Conservation (phyloP, 2,797 vertebrate genomes). For the Hozukius guyotensis region DNA sequence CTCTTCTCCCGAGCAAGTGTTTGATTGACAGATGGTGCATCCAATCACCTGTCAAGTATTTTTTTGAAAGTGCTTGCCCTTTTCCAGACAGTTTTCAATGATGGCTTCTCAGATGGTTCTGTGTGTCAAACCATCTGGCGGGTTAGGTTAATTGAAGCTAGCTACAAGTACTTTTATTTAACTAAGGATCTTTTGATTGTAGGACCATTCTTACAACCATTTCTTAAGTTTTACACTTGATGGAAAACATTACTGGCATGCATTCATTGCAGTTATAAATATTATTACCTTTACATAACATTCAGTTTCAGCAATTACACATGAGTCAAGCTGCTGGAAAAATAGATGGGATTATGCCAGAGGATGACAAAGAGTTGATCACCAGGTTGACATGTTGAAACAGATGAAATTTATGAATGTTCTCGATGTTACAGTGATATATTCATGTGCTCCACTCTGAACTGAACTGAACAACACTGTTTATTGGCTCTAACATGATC, state of each 20-base stretch:
- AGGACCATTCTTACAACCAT: background rate
- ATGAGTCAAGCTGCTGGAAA: constrained; percentile 9
- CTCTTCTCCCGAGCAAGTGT: too few species aligned
- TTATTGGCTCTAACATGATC: constrained; percentile 42
- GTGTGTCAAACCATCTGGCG: too few species aligned
- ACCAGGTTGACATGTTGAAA: constrained; percentile 23
- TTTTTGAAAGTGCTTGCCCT: too few species aligned
- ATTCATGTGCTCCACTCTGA: background rate
- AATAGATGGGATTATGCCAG: constrained; percentile 13
- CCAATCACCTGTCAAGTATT: too few species aligned
- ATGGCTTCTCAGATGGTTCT: too few species aligned
- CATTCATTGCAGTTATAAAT: constrained; percentile 10
- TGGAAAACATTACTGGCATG: constrained; percentile 13
- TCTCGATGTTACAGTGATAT: constrained; percentile 8
- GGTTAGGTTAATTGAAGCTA: too few species aligned
- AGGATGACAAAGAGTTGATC: background rate
- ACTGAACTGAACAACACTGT: constrained; percentile 1
- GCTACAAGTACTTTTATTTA: background rate
- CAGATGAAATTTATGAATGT: constrained; percentile 2
- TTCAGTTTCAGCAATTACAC: constrained; percentile 9
- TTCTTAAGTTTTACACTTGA: background rate
- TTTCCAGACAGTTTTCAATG: too few species aligned
- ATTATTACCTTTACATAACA: constrained; percentile 31
- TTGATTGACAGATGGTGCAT: too few species aligned
- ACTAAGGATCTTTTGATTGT: background rate